Conservation (phyloP, 1,140 invertebrate genomes). For the Drosophila micromelanica region DNA sequence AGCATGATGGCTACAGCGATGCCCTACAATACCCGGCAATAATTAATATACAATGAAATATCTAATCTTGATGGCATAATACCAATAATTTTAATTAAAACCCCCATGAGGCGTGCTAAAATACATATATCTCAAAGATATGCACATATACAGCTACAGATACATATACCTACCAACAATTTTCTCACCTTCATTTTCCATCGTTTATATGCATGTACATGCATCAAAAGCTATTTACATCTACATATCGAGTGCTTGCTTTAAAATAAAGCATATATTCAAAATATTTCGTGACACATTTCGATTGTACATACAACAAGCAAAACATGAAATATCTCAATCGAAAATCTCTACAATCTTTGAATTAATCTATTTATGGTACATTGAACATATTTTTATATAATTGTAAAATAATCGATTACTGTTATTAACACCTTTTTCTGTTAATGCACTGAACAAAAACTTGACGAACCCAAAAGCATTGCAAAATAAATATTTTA, state of each 20-base stretch:
- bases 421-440: slow-evolving; percentile 32
- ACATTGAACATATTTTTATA: slow-evolving; percentile 5
- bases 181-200: slow-evolving; percentile 32
- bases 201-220: slow-evolving; percentile 21
- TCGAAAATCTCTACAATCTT: slow-evolving; percentile 26
- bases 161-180: neutral
- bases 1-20: neutral
- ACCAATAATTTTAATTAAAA: neutral
- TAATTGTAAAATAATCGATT: slow-evolving; percentile 52
- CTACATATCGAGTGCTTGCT: slow-evolving; percentile 15
- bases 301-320: neutral
- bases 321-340: slow-evolving; percentile 6
- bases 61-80: neutral
- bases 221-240: slow-evolving; percentile 40
- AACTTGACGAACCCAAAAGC: neutral
- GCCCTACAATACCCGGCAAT: neutral
- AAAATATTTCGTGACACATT: slow-evolving; percentile 22
- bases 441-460: slow-evolving; percentile 33
- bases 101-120: too few relatives aligned
- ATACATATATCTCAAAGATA: neutral
- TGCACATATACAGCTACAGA: neutral
- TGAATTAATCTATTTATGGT: slow-evolving; percentile 13
- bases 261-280: slow-evolving; percentile 20
- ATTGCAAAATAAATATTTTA: too few relatives aligned
- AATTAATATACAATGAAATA: neutral